A percentile compares a stretch with the other conserved stretches of the same genome.
Conservation (phyloP, 2,113 vertebrate genomes). For the Phaethon lepturus region DNA sequence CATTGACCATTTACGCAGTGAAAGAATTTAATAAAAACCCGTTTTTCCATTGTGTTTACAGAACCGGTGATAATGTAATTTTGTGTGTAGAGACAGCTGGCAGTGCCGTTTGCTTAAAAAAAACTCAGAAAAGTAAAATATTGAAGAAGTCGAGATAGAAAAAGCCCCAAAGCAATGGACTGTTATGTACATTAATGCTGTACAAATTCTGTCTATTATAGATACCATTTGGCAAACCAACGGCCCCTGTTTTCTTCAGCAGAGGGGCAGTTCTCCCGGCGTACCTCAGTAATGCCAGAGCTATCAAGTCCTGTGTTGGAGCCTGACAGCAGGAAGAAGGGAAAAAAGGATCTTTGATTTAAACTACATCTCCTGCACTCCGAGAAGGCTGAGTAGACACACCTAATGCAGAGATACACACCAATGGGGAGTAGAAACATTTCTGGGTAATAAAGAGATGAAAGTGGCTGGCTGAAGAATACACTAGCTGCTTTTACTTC, state of each 20-base stretch:
- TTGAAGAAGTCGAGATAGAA: background rate
- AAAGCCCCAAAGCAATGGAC: background rate
- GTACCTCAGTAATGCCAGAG: background rate
- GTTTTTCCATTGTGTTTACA: background rate
- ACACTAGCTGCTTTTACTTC: background rate
- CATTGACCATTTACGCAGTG: background rate
- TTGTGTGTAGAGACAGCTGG: background rate
- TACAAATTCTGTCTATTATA: background rate
- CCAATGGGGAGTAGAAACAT: fast-evolving
- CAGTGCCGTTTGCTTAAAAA: background rate
- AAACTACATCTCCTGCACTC: background rate
- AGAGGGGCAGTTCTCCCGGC: background rate
- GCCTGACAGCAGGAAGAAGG: background rate
- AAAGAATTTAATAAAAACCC: conserved; percentile 47
- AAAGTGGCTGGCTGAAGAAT: background rate
- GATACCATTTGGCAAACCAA: background rate
- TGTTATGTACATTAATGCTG: background rate
- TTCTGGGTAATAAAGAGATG: background rate
- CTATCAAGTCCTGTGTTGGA: background rate
- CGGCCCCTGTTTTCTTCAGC: background rate
- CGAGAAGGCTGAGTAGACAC: background rate
- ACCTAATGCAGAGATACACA: too few species aligned
- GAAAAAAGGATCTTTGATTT: background rate
- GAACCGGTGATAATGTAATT: background rate
- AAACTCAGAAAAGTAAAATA: background rate